phyloP scores from a whole-genome alignment of 2,113 vertebrate genomes.

The Hemiprocne comata region DNA sequence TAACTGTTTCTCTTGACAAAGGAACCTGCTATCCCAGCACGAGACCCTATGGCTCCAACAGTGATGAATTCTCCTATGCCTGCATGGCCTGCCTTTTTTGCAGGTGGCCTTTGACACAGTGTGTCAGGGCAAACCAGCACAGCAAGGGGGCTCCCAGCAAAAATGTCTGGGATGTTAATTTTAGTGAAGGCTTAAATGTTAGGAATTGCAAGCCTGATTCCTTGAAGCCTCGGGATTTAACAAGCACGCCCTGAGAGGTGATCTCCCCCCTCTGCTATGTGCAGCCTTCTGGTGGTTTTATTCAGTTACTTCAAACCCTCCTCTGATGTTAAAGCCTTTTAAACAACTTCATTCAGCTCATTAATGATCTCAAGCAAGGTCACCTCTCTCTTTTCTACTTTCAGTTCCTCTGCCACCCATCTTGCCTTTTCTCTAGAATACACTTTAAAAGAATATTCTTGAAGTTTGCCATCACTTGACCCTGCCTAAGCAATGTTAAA shows the following conservation, averaged over 20 bases:
- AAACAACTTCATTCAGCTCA: not conserved
- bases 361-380: not conserved
- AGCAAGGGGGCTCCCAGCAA: not conserved
- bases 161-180: not conserved
- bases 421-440: not conserved
- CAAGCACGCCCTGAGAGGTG: not conserved
- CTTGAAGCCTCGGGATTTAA: not conserved
- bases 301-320: not conserved
- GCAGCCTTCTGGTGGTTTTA: not conserved
- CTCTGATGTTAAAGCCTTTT: constrained; percentile 9
- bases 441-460: not conserved
- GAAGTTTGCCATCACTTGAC: not conserved
- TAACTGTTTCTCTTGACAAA: not conserved
- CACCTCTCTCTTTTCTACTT: not conserved
- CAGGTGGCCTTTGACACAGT: not conserved
- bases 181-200: not conserved
- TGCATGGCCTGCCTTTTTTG: not conserved
- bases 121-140: not conserved
- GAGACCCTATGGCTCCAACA: not conserved
- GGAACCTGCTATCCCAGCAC: not conserved
- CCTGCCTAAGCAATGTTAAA: not conserved
- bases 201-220: not conserved
- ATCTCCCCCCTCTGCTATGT: not conserved
- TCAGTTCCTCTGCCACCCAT: not conserved
- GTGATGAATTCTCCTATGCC: not conserved